Conservation (phyloP, 2,797 vertebrate species). For the Eulemur coronatus region DNA sequence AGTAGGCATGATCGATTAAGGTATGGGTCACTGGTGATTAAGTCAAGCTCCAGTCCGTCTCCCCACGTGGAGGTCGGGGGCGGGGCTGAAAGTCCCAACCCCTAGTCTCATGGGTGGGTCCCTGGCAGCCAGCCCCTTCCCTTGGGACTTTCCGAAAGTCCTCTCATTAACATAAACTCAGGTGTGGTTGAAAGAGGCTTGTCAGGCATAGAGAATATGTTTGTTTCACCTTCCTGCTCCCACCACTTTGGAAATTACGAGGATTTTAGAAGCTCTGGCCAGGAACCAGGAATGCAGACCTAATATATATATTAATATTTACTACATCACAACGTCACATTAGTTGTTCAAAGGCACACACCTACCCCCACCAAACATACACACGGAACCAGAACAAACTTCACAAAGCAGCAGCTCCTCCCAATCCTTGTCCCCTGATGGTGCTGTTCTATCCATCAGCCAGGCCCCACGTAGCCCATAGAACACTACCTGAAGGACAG, state of each 20-base stretch:
- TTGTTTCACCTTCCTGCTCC: background rate
- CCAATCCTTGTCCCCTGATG: accelerated
- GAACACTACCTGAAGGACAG: background rate
- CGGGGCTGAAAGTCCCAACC: background rate
- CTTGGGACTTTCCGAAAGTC: background rate
- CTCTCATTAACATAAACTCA: background rate
- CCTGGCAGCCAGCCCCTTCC: background rate
- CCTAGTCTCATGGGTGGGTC: too few species aligned
- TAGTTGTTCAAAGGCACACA: too few species aligned
- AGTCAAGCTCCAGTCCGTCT: background rate
- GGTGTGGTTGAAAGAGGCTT: background rate
- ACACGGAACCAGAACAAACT: background rate
- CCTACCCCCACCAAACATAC: too few species aligned
- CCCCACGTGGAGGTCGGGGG: background rate
- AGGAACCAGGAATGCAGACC: background rate
- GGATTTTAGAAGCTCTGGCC: background rate
- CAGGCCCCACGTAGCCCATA: accelerated
- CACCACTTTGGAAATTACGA: background rate
- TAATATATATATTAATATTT: background rate
- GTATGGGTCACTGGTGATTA: background rate
- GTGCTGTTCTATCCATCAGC: background rate
- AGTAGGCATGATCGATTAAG: background rate
- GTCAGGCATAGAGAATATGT: too few species aligned
- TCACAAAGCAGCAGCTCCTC: background rate
- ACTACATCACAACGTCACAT: too few species aligned